Conservation (phyloP, 1,140 invertebrate genomes). For the Leptinotarsa undecemlineata region DNA sequence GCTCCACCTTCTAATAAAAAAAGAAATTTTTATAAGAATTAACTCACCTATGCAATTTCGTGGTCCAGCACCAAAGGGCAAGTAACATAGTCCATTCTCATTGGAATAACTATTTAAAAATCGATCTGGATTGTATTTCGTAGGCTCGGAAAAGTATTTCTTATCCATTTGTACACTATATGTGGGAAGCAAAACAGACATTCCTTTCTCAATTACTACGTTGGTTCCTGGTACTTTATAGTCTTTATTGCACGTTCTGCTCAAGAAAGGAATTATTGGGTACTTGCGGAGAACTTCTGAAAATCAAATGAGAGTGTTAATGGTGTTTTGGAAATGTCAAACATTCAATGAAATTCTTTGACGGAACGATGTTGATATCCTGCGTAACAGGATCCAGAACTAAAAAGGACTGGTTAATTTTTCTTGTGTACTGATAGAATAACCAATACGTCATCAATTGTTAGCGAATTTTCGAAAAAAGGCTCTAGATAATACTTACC, state of each 20-base stretch:
- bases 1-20: not conserved
- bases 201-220: conserved; percentile 6
- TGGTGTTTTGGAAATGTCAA: too few species aligned
- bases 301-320: conserved; percentile 19
- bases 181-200: not conserved
- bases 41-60: not conserved
- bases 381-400: too few species aligned
- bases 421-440: too few species aligned
- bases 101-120: not conserved
- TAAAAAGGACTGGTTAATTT: too few species aligned
- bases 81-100: not conserved
- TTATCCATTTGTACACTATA: not conserved
- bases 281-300: conserved; percentile 60
- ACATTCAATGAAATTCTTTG: too few species aligned
- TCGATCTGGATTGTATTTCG: conserved; percentile 8
- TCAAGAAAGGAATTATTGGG: conserved; percentile 56
- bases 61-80: conserved; percentile 4
- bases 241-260: conserved; percentile 21
- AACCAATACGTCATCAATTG: too few species aligned
- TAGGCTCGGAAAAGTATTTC: conserved; percentile 2
- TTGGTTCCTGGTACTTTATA: not conserved
- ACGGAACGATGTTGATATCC: too few species aligned
- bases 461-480: too few species aligned
- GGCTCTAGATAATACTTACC: conserved; percentile 36
- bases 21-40: not conserved